Evolutionary conservation across 2,888 invertebrate genomes (phyloP), one percentile per base, ranked within the genome.

Genomic region (Dicycla oo): DNA sequence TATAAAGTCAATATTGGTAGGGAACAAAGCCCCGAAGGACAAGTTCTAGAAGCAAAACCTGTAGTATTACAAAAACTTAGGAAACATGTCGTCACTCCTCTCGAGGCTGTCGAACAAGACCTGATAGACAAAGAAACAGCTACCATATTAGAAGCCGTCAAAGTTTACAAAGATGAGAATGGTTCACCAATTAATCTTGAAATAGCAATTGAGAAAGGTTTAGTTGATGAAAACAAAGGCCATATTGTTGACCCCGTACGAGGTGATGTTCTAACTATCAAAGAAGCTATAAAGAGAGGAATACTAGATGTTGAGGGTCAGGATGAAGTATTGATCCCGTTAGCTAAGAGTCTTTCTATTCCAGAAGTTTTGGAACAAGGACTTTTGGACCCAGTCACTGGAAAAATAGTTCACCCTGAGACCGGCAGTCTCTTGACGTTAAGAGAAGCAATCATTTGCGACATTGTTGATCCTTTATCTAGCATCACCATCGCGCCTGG

Each of bases 321-420:
- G 63, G 98, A 98, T 89, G 97, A 98, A 91, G 93, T 98, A 78
- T 94, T 98, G 45, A 96, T 98, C 85, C 98, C 99, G 38, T 93
- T 98, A 75, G 98, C 97, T 58, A 97, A 97, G 89, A 98, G 98
- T 90, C 94, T 99, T 23, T 97, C 98, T 1, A 96, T 99, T 84
- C 98, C 98, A 15, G 98, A 98, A 93, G 96, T 99, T 58, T 97
- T 98, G 80, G 97, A 97, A 81, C 98, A 99, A 94, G 99, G 99
- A 62, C 96, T 99, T 47, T 97, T 99, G 82, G 98, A 98, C 90
- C 97, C 97, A 7, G 93, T 94, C 45, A 97, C 97, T 20, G 97
- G 97, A 78, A 98, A 97, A 93, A 97, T 98, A 74, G 97, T 99
- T 82, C 99, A 99, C 92, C 98, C 99, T 3, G 98, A 98, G 94